A percentile compares a stretch with the other conserved stretches of the same genome.
Conservation (phyloP, 2,113 vertebrate genomes). For the Sinocyclocheilus maitianheensis region DNA sequence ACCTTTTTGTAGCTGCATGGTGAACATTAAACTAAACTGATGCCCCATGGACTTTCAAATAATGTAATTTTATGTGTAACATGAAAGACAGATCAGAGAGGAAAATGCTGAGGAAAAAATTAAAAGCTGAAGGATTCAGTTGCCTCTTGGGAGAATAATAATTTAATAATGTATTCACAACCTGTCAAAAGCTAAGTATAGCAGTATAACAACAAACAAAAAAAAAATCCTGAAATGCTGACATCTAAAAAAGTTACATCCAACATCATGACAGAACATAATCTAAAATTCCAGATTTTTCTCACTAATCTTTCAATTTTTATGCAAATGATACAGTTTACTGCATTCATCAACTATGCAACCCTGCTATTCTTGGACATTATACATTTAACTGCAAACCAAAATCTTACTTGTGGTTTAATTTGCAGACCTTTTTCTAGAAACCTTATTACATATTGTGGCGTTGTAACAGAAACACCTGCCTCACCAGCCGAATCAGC, state of each 20-base stretch:
- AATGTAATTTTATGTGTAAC: conserved; percentile 10
- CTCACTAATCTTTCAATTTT: too few species aligned
- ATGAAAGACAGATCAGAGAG: background rate
- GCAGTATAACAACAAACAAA: too few species aligned
- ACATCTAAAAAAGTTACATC: background rate
- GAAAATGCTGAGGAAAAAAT: background rate
- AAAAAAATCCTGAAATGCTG: background rate
- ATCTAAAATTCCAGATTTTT: background rate
- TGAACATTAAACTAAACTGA: conserved; percentile 3
- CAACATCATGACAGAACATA: background rate
- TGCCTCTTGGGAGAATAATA: background rate
- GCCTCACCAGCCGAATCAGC: too few species aligned
- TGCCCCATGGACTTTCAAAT: background rate
- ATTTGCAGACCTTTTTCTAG: too few species aligned
- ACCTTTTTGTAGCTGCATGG: background rate
- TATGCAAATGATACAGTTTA: too few species aligned
- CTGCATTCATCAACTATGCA: background rate
- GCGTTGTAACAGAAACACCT: too few species aligned
- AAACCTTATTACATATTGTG: too few species aligned
- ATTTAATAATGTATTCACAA: conserved; percentile 32
- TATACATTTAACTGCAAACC: too few species aligned
- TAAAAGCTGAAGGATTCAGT: background rate
- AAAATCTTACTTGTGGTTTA: too few species aligned
- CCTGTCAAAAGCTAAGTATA: conserved; percentile 23
- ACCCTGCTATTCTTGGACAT: background rate